phyloP scores from a whole-genome alignment of 2,888 invertebrate genomes.

The Thymelicus sylvestris region DNA sequence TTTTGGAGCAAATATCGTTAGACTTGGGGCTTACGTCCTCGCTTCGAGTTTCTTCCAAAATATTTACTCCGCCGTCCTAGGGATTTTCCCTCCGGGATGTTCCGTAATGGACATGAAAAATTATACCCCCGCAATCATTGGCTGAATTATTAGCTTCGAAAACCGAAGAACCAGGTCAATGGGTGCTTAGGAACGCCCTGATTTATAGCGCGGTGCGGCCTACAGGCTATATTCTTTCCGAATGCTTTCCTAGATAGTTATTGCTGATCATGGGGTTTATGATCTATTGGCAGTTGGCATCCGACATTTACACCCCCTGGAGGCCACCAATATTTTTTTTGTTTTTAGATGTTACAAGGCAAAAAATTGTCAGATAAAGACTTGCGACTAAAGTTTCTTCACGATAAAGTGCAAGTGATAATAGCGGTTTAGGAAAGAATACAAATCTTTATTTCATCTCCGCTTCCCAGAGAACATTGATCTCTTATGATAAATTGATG shows the following conservation, averaged over 20 bases:
- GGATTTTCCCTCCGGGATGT: constrained; percentile 41
- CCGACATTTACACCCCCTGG: constrained; percentile 18
- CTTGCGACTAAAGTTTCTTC: background rate
- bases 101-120: constrained; percentile 42
- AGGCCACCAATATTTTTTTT: constrained; percentile 21
- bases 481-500: too few relatives aligned
- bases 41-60: constrained; percentile 28
- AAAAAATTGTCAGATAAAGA: background rate
- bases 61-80: constrained; percentile 39
- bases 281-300: constrained; percentile 26
- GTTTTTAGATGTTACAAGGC: constrained; percentile 9
- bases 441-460: background rate
- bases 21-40: constrained; percentile 40
- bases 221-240: constrained; percentile 35
- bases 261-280: constrained; percentile 39
- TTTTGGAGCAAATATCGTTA: constrained; percentile 45
- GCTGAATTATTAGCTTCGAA: constrained; percentile 57
- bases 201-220: constrained; percentile 49
- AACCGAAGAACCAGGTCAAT: constrained; percentile 56
- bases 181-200: constrained; percentile 56
- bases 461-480: too few relatives aligned
- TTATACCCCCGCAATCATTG: constrained; percentile 49
- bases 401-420: background rate
- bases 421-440: background rate
- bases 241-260: constrained; percentile 33